These are phyloP conservation scores for Acleris laterana DNA, from an alignment of 2,888 invertebrate species.

Conservation along the genomic window DNA sequence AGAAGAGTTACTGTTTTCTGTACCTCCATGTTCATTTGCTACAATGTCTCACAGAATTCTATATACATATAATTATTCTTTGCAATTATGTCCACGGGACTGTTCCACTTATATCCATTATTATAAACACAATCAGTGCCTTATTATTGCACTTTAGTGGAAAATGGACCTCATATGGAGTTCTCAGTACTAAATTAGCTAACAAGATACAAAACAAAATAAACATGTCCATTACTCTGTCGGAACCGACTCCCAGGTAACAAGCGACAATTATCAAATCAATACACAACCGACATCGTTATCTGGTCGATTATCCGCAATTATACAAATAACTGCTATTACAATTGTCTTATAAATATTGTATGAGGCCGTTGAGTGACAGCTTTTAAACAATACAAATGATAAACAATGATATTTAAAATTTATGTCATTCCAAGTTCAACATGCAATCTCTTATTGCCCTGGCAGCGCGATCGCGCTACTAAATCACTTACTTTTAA, in stretches of 20 bases:
- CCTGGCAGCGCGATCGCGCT: neutral
- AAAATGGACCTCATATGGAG: too few relatives aligned
- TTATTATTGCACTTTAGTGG: too few relatives aligned
- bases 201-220: neutral
- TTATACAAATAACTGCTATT: slow-evolving; percentile 25
- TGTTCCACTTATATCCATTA: too few relatives aligned
- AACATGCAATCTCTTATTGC: neutral
- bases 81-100: too few relatives aligned
- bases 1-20: too few relatives aligned
- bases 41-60: too few relatives aligned
- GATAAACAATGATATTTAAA: neutral
- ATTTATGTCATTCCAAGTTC: neutral
- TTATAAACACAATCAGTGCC: too few relatives aligned
- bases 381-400: slow-evolving; percentile 14
- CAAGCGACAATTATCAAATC: slow-evolving; percentile 28
- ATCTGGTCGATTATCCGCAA: slow-evolving; percentile 30
- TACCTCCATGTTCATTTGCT: too few relatives aligned
- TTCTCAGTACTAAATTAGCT: slow-evolving; percentile 2
- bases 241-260: slow-evolving; percentile 14
- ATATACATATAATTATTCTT: too few relatives aligned
- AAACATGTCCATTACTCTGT: slow-evolving; percentile 16
- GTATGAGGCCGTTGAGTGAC: slow-evolving; percentile 22
- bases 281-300: slow-evolving; percentile 20
- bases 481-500: too few relatives aligned
- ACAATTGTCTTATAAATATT: slow-evolving; percentile 31